These are phyloP conservation scores for Sapajus apella DNA, from an alignment of 2,113 vertebrate genomes.

Conservation along the genomic window DNA sequence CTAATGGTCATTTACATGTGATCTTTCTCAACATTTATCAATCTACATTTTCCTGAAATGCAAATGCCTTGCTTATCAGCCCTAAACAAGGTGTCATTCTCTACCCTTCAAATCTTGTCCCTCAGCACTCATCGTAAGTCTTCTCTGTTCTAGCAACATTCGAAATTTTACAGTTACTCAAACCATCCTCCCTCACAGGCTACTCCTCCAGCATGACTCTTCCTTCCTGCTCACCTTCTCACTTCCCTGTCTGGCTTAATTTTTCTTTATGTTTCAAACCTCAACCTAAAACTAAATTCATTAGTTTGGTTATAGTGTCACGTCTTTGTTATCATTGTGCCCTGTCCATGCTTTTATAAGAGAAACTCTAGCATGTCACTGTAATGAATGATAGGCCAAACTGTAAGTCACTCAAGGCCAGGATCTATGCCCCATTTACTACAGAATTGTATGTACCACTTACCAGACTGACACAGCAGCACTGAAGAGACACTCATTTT, in stretches of 20 bases:
- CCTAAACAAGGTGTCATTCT: background rate
- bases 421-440: no score
- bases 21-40: background rate
- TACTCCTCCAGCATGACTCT: background rate
- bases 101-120: fast-evolving
- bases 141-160: background rate
- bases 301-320: background rate
- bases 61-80: background rate
- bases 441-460: no score
- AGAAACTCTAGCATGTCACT: fast-evolving
- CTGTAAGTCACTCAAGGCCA: fast-evolving
- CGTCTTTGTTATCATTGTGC: background rate
- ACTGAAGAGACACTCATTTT: background rate
- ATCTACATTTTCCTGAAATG: background rate
- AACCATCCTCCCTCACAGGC: background rate
- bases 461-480: background rate
- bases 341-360: no score
- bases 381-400: background rate
- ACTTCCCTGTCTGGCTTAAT: background rate
- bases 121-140: background rate
- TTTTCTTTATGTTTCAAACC: background rate
- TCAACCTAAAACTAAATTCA: background rate
- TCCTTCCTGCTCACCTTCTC: background rate
- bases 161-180: background rate
- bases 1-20: fast-evolving